Evolutionary conservation across 2,113 vertebrate species (phyloP).

Genomic region (Boleophthalmus pectinirostris): DNA sequence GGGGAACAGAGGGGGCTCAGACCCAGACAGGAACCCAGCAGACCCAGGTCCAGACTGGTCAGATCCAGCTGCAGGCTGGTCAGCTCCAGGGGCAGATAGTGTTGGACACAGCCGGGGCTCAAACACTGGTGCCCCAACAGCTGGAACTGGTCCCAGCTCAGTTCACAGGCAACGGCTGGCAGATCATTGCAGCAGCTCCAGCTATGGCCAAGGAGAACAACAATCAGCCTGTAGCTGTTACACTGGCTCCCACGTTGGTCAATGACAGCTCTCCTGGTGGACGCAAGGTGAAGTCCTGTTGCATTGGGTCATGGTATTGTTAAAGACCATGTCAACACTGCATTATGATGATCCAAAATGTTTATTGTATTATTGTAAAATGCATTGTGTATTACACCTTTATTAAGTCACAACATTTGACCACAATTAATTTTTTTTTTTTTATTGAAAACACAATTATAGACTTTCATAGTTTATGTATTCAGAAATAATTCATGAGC

Average conservation of each 20-base stretch:
- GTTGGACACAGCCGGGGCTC: slow-evolving; percentile 79
- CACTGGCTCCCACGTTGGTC: slow-evolving; percentile 77
- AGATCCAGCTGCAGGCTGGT: slow-evolving; percentile 91
- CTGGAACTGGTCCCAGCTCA: slow-evolving; percentile 96
- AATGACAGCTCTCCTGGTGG: slow-evolving; percentile 83
- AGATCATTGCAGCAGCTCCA: slow-evolving; percentile 90
- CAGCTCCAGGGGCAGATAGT: slow-evolving; percentile 89
- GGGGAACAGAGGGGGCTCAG: slow-evolving; percentile 80
- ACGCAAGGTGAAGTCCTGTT: slow-evolving; percentile 82
- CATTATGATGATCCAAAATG: no score
- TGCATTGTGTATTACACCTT: not conserved
- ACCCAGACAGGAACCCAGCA: slow-evolving; percentile 86
- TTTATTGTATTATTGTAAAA: no score
- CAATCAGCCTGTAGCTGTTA: slow-evolving; percentile 84
- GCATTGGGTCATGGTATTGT: not conserved
- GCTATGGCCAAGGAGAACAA: slow-evolving; percentile 88
- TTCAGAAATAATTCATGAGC: no score
- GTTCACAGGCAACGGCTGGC: slow-evolving; percentile 95
- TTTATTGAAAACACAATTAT: not conserved
- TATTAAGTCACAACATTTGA: not conserved
- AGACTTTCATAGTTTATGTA: no score
- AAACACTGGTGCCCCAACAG: slow-evolving; percentile 91
- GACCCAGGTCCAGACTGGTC: slow-evolving; percentile 91
- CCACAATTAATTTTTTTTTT: not conserved
- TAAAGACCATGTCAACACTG: no score